These are phyloP conservation scores for Trigoniulus corallinus DNA, from an alignment of 1,140 invertebrate genomes.

Conservation along the genomic window DNA sequence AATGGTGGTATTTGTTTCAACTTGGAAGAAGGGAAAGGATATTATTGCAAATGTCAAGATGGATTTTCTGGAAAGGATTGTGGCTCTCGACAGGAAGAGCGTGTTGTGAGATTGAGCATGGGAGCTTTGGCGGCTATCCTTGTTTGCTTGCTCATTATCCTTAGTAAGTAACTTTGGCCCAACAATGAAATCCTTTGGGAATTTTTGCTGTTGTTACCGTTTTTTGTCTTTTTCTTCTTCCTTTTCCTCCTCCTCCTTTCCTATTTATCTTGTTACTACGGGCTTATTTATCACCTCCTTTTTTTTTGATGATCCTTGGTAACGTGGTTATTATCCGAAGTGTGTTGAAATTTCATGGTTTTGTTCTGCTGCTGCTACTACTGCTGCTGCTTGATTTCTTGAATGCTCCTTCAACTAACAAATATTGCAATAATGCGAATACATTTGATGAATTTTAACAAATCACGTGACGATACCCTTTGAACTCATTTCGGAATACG, in stretches of 20 bases:
- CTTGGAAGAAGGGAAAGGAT: constrained; percentile 38
- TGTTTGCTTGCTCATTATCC: constrained; percentile 82
- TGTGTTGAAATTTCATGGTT: no score
- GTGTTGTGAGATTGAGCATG: constrained; percentile 81
- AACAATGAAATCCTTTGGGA: neutral
- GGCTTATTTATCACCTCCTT: no score
- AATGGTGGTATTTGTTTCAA: constrained; percentile 39
- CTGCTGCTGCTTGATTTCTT: no score
- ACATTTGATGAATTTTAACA: no score
- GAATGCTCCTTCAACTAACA: no score
- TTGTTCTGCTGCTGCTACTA: no score
- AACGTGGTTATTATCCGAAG: no score
- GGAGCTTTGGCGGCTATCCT: constrained; percentile 81
- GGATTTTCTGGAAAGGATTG: constrained; percentile 89
- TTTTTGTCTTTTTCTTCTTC: neutral
- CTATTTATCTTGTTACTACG: neutral
- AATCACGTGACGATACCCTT: no score
- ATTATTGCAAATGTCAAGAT: constrained; percentile 45
- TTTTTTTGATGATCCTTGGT: no score
- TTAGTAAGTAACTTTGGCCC: constrained; percentile 49
- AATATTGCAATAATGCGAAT: no score
- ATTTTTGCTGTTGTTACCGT: neutral
- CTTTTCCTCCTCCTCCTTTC: neutral
- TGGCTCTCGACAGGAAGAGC: constrained; percentile 77
- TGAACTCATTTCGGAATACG: no score